These are phyloP conservation scores for Ptyas mucosa DNA, from an alignment of 2,113 vertebrate species.

Conservation along the genomic window DNA sequence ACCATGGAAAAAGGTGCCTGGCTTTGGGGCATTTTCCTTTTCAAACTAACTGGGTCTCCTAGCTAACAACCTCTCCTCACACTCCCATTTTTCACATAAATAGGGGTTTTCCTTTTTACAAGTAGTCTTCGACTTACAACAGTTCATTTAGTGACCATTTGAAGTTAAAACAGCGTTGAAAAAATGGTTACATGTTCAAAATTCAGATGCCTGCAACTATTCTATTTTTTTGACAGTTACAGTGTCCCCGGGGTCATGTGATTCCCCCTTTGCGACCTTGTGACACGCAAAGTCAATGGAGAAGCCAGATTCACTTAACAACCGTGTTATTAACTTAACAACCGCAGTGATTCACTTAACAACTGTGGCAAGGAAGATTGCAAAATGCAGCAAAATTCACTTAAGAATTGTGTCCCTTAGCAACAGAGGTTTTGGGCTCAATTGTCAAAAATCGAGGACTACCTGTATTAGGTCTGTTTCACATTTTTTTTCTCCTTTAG, in stretches of 20 bases:
- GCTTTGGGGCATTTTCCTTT: neutral
- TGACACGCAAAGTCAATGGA: neutral
- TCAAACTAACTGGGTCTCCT: neutral
- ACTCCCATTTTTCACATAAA: neutral
- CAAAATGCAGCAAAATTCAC: neutral
- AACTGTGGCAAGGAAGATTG: neutral
- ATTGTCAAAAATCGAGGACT: neutral
- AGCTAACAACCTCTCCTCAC: neutral
- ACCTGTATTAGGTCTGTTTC: neutral
- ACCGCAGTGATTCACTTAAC: neutral
- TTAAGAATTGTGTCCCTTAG: neutral
- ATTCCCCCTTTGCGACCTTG: neutral
- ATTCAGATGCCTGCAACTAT: neutral
- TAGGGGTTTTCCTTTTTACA: neutral
- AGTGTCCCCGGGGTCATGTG: neutral
- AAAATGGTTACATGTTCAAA: neutral
- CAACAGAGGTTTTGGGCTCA: neutral
- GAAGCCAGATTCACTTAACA: neutral
- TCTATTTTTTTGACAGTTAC: neutral
- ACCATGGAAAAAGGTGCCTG: neutral
- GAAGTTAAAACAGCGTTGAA: neutral
- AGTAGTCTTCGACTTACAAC: neutral
- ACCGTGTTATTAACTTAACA: neutral
- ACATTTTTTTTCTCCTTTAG: neutral
- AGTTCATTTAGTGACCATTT: neutral